A percentile compares a stretch with the other conserved stretches of the same genome.
Evolutionary conservation across 2,797 vertebrate genomes (phyloP).

Genomic region (Mus caroli): DNA sequence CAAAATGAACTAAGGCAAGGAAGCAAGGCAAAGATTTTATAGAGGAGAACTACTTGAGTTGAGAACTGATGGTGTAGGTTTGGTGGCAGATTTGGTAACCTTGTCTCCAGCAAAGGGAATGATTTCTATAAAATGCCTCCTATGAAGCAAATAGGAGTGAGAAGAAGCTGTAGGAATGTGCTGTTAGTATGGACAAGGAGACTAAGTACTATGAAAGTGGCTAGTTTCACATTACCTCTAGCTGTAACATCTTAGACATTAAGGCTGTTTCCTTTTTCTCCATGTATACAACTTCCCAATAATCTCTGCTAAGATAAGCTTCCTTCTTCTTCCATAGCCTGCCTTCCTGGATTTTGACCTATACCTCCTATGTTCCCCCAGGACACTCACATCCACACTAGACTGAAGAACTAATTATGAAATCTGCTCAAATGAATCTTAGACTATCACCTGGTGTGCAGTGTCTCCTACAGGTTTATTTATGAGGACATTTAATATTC

Average conservation of each 20-base stretch:
- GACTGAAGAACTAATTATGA: too few species aligned
- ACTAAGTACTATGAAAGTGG: background rate
- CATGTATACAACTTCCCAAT: background rate
- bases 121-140: background rate
- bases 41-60: too few species aligned
- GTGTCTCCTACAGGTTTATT: background rate
- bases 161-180: background rate
- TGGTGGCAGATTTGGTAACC: background rate
- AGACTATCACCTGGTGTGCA: background rate
- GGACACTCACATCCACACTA: background rate
- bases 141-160: accelerated
- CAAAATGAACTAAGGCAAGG: accelerated
- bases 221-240: accelerated
- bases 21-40: too few species aligned
- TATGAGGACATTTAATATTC: background rate
- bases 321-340: background rate
- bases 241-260: background rate
- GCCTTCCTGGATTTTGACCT: background rate
- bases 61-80: too few species aligned
- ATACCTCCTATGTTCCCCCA: accelerated
- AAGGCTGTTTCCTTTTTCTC: background rate
- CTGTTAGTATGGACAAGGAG: background rate
- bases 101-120: background rate
- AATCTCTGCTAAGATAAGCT: background rate
- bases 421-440: background rate